Percentiles rank a stretch among this genome's conserved stretches.
Evolutionary conservation across 2,888 invertebrate genomes (phyloP).

Genomic region (Lordiphosa fenestrarum): DNA sequence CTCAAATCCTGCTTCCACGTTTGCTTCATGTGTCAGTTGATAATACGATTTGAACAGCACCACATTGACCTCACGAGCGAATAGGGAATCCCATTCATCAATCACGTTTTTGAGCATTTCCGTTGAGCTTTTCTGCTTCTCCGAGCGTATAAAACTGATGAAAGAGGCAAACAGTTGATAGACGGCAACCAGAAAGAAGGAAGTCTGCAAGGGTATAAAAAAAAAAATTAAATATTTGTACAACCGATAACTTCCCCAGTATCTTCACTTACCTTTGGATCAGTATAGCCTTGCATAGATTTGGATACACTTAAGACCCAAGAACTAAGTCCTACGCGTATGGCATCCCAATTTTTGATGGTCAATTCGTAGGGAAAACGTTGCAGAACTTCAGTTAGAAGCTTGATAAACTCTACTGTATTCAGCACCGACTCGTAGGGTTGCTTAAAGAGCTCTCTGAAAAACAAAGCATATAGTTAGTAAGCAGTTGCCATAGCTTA

Average conservation of each 20-base stretch:
- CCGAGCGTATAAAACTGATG: constrained; percentile 79
- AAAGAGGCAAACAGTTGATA: constrained; percentile 82
- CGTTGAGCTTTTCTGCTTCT: constrained; percentile 78
- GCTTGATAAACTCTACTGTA: constrained; percentile 75
- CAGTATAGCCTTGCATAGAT: constrained; percentile 79
- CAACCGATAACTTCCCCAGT: no score
- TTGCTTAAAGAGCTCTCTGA: constrained; percentile 67
- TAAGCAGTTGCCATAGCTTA: neutral
- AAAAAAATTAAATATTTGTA: neutral
- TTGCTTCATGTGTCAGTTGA: constrained; percentile 53
- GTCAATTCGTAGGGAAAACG: constrained; percentile 73
- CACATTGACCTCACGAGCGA: constrained; percentile 83
- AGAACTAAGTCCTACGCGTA: constrained; percentile 85
- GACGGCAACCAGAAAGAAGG: constrained; percentile 81
- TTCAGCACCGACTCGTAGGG: constrained; percentile 58
- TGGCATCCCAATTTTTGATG: constrained; percentile 86
- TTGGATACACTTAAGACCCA: constrained; percentile 83
- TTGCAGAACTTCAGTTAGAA: constrained; percentile 72
- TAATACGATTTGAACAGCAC: constrained; percentile 77
- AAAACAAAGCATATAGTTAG: neutral
- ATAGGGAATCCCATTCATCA: constrained; percentile 89
- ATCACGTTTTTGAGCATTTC: constrained; percentile 69
- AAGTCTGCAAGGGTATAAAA: constrained; percentile 75
- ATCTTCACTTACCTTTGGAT: constrained; percentile 81
- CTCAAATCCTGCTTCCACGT: constrained; percentile 37